These are phyloP conservation scores for Pelecanoides urinatrix DNA, from an alignment of 2,113 vertebrate species.

Conservation along the genomic window DNA sequence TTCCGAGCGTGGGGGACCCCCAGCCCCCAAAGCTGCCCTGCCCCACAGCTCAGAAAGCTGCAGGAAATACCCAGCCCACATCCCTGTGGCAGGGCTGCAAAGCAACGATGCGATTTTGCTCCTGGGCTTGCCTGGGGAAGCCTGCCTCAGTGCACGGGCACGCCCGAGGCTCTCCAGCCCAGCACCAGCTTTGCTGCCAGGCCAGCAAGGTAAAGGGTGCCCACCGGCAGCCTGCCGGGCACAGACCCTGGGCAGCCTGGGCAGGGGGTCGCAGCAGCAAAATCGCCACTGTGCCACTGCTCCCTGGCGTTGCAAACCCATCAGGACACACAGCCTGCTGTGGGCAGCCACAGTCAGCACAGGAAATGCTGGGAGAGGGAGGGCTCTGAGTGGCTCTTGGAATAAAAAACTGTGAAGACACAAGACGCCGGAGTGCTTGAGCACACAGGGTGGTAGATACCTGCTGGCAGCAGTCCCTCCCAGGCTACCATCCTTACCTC, in stretches of 20 bases:
- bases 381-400: accelerated
- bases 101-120: neutral
- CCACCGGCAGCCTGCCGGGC: neutral
- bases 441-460: accelerated
- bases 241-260: neutral
- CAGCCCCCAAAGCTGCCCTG: neutral
- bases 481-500: neutral
- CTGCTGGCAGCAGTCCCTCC: neutral
- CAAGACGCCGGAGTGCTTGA: accelerated
- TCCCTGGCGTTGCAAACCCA: neutral
- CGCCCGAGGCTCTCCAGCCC: accelerated
- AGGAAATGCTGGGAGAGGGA: neutral
- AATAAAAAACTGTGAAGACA: neutral
- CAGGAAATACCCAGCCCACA: neutral
- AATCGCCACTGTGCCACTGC: neutral
- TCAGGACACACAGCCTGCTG: accelerated
- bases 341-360: neutral
- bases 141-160: accelerated
- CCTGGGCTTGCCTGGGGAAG: neutral
- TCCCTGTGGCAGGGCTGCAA: accelerated
- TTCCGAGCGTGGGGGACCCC: neutral
- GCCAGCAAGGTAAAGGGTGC: neutral
- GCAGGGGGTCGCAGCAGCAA: neutral
- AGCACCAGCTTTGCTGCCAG: neutral
- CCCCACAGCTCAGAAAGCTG: neutral